Evolutionary conservation across 2,797 vertebrate species (phyloP), one percentile per base, ranked within the genome.

Genomic region (Liasis olivaceus): DNA sequence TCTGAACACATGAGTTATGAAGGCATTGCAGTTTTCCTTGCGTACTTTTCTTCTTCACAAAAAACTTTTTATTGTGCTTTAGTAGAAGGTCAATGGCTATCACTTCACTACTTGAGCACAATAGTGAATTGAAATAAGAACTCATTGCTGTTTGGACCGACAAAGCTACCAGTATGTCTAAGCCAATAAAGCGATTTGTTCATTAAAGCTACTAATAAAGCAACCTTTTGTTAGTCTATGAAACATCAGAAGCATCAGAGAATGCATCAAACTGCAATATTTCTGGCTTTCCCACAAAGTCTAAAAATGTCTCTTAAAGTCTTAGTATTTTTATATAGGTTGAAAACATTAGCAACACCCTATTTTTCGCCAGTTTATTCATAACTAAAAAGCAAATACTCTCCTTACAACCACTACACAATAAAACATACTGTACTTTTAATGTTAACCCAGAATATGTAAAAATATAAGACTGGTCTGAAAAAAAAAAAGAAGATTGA

Each of bases 101-200:
- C 97, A 97, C 97, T 98, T 98, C 97, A 97, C 97, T 97, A 94
- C 95, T 97, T 91, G 92, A 95, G 96, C 97, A 98, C 98, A 98
- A 98, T 97, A 96, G 97, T 96, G 97, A 97, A 98, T 97, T 98
- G 97, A 98, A 98, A 98, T 95, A 97, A 98, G 97, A 98, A 98
- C 97, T 97, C 98, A 96, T 96, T 97, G 97, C 97, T 97, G 96
- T 97, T 97, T 96, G 95, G 94, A 95, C 96, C 94, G 94, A 98
- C 98, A 98, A 98, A 98, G 98, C 98, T 96, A 97, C 97, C 97
- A 98, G 98, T 98, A 98, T 98, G 97, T 96, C 97, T 98, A 97
- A 97, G 97, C 97, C 98, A 98, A 97, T 97, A 98, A 98, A 98
- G 97, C 95, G 91, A 98, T 98, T 97, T 96, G 97, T 98, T 98